phyloP scores from a whole-genome alignment of 2,797 vertebrate genomes.

The Graptemys geographica region DNA sequence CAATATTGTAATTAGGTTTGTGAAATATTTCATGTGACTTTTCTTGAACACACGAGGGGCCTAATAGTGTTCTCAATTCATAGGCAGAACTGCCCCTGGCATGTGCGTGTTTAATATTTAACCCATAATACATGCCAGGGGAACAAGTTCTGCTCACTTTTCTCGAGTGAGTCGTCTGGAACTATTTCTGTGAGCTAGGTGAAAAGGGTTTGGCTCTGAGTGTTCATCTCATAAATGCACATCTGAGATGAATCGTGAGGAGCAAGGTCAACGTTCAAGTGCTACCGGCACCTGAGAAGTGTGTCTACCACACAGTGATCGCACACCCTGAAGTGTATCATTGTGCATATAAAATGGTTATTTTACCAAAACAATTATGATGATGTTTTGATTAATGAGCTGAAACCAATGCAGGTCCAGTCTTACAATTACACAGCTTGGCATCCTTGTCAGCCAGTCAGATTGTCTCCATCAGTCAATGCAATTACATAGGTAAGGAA shows the following conservation, averaged over 20 bases:
- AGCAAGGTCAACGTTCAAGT: slow-evolving; percentile 20
- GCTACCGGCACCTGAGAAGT: background rate
- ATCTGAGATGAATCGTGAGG: slow-evolving; percentile 23
- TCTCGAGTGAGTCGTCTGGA: background rate
- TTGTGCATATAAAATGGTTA: slow-evolving; percentile 36
- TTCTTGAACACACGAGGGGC: background rate
- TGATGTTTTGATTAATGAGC: slow-evolving; percentile 33
- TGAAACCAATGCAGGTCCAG: slow-evolving; percentile 31
- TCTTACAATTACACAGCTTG: slow-evolving; percentile 29
- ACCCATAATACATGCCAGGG: background rate
- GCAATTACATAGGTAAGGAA: background rate
- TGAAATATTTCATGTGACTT: background rate
- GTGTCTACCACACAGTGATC: background rate
- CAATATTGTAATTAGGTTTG: background rate
- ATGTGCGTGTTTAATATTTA: background rate
- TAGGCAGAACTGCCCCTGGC: background rate
- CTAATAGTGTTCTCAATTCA: background rate
- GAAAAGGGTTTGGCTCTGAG: background rate
- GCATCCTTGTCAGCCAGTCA: slow-evolving; percentile 3
- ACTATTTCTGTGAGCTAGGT: slow-evolving; percentile 4
- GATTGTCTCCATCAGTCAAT: slow-evolving; percentile 14
- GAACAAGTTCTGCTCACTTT: background rate
- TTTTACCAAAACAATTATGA: slow-evolving; percentile 33
- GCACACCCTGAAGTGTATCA: slow-evolving; percentile 15
- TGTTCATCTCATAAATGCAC: background rate